These are phyloP conservation scores for Hippoglossus stenolepis DNA, from an alignment of 2,113 vertebrate species.

Conservation along the genomic window DNA sequence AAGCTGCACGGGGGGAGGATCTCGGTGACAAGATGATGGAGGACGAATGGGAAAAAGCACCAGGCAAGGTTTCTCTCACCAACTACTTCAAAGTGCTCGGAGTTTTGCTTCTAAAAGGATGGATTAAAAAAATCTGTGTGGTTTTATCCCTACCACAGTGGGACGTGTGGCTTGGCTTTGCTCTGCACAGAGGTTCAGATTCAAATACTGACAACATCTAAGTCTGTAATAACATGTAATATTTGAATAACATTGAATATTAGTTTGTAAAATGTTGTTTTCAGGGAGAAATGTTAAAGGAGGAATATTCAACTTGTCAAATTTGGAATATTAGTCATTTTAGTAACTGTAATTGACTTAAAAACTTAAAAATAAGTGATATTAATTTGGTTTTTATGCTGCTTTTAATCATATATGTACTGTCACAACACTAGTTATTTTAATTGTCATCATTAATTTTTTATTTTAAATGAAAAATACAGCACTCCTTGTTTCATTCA, in stretches of 20 bases:
- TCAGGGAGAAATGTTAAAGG: not conserved
- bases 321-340: not conserved
- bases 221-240: conserved; percentile 49
- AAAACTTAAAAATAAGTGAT: not conserved
- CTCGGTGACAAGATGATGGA: conserved; percentile 45
- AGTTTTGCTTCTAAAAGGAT: conserved; percentile 28
- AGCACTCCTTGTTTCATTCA: not conserved
- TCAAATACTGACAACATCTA: conserved; percentile 25
- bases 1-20: conserved; percentile 28
- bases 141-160: conserved; percentile 40
- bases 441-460: not conserved
- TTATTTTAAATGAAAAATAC: not conserved
- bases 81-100: conserved; percentile 34
- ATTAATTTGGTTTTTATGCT: not conserved
- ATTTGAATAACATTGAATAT: not conserved
- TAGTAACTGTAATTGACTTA: not conserved
- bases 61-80: conserved; percentile 39
- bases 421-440: not conserved
- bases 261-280: conserved; percentile 7
- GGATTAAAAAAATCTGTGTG: conserved; percentile 34
- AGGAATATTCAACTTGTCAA: not conserved
- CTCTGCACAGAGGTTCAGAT: conserved; percentile 17
- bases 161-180: conserved; percentile 47
- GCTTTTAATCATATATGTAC: not conserved
- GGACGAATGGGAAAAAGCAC: conserved; percentile 19